phyloP scores from a whole-genome alignment of 1,140 invertebrate genomes.

The Brachionus paranguensis region DNA sequence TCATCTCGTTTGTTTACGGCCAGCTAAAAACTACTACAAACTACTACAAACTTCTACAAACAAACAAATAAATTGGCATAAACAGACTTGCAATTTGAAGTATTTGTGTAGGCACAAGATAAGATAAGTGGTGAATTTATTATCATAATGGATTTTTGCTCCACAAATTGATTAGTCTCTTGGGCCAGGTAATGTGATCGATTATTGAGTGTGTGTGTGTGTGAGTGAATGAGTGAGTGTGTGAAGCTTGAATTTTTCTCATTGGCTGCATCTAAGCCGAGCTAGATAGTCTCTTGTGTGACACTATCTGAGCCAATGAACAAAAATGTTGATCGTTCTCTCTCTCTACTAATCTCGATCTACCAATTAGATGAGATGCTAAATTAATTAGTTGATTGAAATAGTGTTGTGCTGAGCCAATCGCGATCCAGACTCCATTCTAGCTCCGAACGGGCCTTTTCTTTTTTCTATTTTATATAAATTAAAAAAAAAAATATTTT shows the following conservation, averaged over 20 bases:
- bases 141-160: background rate
- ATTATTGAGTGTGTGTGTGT: background rate
- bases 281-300: background rate
- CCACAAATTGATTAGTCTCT: background rate
- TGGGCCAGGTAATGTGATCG: background rate
- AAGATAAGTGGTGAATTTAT: constrained; percentile 15
- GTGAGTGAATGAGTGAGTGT: background rate
- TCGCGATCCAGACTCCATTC: background rate
- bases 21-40: background rate
- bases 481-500: background rate
- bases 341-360: background rate
- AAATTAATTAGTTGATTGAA: background rate
- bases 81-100: background rate
- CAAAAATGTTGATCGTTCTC: background rate
- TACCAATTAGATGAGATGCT: background rate
- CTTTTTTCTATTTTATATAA: background rate
- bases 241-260: background rate
- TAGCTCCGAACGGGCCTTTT: background rate
- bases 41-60: background rate
- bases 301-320: background rate
- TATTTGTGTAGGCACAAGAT: constrained; percentile 19
- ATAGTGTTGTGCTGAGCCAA: background rate
- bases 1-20: background rate
- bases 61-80: background rate
- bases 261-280: background rate